phyloP scores from a whole-genome alignment of 2,888 invertebrate genomes.

The Ectobius pallidus region DNA sequence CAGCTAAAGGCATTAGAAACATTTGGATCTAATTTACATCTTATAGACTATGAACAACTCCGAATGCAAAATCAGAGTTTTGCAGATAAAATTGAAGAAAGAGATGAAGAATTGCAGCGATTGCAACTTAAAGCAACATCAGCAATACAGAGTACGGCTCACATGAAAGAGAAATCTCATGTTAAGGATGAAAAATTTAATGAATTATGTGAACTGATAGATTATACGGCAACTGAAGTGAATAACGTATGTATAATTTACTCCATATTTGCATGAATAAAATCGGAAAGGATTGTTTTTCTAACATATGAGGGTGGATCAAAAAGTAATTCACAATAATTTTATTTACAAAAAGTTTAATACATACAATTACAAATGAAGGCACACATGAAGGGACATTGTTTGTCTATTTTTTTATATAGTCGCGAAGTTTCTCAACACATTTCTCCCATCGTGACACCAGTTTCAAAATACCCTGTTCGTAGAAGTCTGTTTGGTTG shows the following conservation, averaged over 20 bases:
- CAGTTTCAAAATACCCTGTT: no score
- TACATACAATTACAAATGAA: no score
- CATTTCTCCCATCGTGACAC: no score
- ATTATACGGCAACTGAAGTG: background rate
- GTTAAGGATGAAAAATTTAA: conserved; percentile 43
- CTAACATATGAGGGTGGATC: no score
- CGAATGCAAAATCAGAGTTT: conserved; percentile 62
- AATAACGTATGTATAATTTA: background rate
- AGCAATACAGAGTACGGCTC: conserved; percentile 59
- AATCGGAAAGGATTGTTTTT: no score
- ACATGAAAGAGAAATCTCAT: conserved; percentile 60
- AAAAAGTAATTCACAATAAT: no score
- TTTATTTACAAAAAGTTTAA: no score
- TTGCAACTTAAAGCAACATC: conserved; percentile 57
- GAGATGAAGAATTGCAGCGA: conserved; percentile 59
- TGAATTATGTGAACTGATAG: background rate
- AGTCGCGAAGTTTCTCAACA: no score
- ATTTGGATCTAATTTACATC: conserved; percentile 54
- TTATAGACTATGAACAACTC: conserved; percentile 63
- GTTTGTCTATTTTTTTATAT: no score
- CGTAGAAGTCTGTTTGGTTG: no score
- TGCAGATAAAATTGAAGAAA: conserved; percentile 62
- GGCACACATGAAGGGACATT: no score
- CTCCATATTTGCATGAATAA: no score
- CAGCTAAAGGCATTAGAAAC: conserved; percentile 23